Base-by-base conservation (phyloP, 2,797 vertebrate species). In the Xenops minutus region DNA sequence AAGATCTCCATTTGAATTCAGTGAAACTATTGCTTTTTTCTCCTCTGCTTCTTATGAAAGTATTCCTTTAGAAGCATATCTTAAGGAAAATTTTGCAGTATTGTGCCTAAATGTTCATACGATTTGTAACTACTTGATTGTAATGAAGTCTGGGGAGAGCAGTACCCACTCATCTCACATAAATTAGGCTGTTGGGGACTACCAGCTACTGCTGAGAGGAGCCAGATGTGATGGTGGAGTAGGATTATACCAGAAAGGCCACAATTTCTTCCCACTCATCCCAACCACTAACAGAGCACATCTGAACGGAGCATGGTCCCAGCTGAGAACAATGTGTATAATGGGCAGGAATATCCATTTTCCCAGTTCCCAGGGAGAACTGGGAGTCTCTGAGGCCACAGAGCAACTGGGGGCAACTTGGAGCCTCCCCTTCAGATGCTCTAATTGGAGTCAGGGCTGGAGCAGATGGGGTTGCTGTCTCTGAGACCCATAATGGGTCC, bases 391-490 rank as follows among this genome's bases (percentile, higher is more conserved):
- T 2, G 5, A 88, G 46, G 51, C 14, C 75, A 64, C 24, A 17
- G n/a, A 91, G 67, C 27, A 74, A 58, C 29, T 23, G 16, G 34
- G 36, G 34, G 9, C n/a, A 85, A 23, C 44, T 24, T 41, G 63
- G 34, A 76, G 71, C 48, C 1, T 0, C 29, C 71, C 89, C 21
- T 73, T 78, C 18, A 59, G 72, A 27, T 48, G 79, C 59, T 85
- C 30, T 9, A 37, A 82, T 3, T 68, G 85, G 68, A 78, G 68
- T 46, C 68, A 72, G 78, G 62, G 79, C 48, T 54, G 69, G 52
- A 92, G 19, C 76, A 93, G 94, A 82, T 67, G 87, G 79, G 66
- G 48, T 77, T 82, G 82, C 74, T 34, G 74, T 88, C 85, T 18
- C 49, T 63, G 80, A 62, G 67, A 89, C 55, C 89, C 2, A 1